Evolutionary conservation across 1,140 invertebrate species (phyloP), one percentile per base, ranked within the genome.

Genomic region (Drosophila carrolli): DNA sequence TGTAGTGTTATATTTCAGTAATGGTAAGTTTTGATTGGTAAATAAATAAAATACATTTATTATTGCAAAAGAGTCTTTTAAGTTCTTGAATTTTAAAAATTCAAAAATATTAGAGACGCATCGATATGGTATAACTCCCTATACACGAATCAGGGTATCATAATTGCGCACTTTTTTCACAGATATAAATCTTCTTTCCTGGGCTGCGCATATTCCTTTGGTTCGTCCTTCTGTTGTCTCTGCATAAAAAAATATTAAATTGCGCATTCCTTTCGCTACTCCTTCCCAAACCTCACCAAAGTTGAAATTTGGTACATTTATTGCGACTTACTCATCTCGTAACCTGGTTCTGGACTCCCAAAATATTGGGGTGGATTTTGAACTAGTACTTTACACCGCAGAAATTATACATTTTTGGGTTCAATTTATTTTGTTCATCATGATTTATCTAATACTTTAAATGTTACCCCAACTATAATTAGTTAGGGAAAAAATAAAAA

Each of bases 271-370:
- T 55, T 51, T 67, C 44, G 48, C 27, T 19, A 19, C 40, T 53
- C 47, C 38, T 41, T 14, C 67, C 58, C 4, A 54, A 57, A 50
- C 27, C 29, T 50, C 16, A 40, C 48, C 57, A 73, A 88, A 79
- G 71, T 74, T 61, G 53, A 79, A 79, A 63, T 76, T 76, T 74
- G 75, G 79, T 66, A 86, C 83, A 86, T 67, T 88, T 88, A 80
- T 88, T 83, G 83, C 78, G 66, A 60, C 75, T 75, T 88, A 62
- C 60, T 71, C 71, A 82, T 71, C 65, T 75, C 23, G 9, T 54
- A 61, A 76, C 47, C 58, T 23, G 50, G 58, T 48, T 71, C 11
- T 60, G 58, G 54, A 19, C 2, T 35, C 55, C 38, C 13, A 58
- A 46, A 70, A 37, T 9, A 56, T 59, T 60, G 68, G 81, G 82